Base-by-base conservation (phyloP, 2,888 invertebrate species). In the Athalia rosae region DNA sequence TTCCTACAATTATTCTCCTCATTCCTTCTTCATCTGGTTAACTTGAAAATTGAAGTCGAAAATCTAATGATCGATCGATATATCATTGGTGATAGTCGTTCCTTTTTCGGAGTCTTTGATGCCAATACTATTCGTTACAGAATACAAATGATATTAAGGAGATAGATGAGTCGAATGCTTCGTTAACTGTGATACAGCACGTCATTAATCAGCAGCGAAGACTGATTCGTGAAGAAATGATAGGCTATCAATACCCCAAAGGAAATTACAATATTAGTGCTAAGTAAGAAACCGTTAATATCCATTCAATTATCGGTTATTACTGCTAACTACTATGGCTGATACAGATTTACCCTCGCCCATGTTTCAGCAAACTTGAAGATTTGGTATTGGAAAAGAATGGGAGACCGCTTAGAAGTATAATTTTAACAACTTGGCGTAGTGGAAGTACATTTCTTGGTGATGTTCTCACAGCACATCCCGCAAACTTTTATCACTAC, bases 371-470 rank as follows among this genome's bases (percentile, higher is more conserved):
- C 78, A 93, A 92, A 80, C 88, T 96, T 79, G 91, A 93, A 77
- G 94, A 96, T 84, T 92, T 95, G 84, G 92, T 95, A 1, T 91
- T 94, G 83, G 94, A 94, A 83, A 91, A 92, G 59, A 93, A 93
- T 61, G 96, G 96, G 11, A 92, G 91, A 78, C 97, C 97, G 4
- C 87, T 96, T 78, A 92, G 95, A 81, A 96, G 94, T 88, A 89
- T 97, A 66, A 94, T 97, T 81, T 91, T 97, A 79, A 96, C 97
- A n/a, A 96, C 96, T 11, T 97, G 97, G 96, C 92, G 97, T 83
- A 96, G 96, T 4, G 97, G 97, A 5, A 97, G 97, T 28, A 97
- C 97, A 53, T 97, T 97, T 89, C 92, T 97, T 74, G 97, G 97
- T 76, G 97, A 97, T 86, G 93, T 97, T 62, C 89, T 97, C 66